These are phyloP conservation scores for Aythya fuligula DNA, from an alignment of 2,797 vertebrate genomes.

Conservation along the genomic window DNA sequence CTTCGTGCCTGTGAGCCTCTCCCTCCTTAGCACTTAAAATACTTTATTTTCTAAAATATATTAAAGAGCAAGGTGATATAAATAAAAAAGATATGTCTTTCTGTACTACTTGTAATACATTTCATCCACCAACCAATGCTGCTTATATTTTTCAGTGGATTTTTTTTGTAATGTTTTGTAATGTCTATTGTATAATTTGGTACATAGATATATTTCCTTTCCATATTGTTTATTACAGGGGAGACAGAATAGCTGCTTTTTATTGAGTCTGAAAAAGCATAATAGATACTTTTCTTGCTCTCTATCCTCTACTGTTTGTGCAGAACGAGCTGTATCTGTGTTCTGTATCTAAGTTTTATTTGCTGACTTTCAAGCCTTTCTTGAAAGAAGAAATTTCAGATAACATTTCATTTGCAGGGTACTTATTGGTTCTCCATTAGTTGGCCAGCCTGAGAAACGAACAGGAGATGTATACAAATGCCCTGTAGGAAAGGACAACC, in stretches of 20 bases:
- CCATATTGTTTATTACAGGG: background rate
- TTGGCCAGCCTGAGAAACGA: constrained; percentile 89
- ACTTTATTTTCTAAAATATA: background rate
- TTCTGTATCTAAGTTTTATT: background rate
- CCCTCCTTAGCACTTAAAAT: background rate
- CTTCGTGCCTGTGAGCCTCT: background rate
- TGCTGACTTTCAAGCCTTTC: background rate
- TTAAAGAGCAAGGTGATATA: background rate
- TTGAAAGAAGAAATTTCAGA: background rate
- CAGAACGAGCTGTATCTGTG: background rate
- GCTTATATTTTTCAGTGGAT: background rate
- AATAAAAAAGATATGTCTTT: background rate
- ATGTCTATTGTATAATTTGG: background rate
- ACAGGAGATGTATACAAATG: constrained; percentile 98
- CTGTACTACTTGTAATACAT: background rate
- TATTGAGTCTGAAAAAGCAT: background rate
- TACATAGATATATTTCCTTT: background rate
- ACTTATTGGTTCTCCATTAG: constrained; percentile 93
- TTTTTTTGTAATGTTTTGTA: background rate
- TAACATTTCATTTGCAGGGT: constrained; percentile 83
- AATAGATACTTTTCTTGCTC: background rate
- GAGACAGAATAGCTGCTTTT: background rate
- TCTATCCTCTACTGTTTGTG: background rate
- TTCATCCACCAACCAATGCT: background rate
- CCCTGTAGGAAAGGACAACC: constrained; percentile 80